Percentiles rank a stretch among this genome's conserved stretches.
Conservation (phyloP, 2,797 vertebrate species). For the Pipistrellus pipistrellus region DNA sequence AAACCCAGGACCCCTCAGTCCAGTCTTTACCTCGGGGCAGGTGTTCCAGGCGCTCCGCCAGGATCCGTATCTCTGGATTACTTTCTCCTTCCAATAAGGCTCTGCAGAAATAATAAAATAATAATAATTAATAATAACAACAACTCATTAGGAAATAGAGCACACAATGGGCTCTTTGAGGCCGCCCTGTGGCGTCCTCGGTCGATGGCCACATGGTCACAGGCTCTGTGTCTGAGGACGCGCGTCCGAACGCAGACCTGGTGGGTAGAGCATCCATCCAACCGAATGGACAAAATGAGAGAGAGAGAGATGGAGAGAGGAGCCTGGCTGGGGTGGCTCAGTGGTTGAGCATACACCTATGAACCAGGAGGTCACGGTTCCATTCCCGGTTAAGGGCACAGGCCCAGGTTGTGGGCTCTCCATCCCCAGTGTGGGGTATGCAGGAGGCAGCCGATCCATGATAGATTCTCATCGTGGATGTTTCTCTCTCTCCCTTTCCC, state of each 20-base stretch:
- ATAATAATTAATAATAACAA: too few relatives aligned
- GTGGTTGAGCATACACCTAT: too few relatives aligned
- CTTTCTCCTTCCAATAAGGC: conserved; percentile 95
- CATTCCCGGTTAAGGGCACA: too few relatives aligned
- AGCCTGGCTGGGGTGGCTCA: too few relatives aligned
- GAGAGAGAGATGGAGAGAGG: neutral
- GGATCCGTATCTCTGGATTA: conserved; percentile 88
- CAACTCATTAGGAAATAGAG: conserved; percentile 44
- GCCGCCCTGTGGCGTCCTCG: neutral
- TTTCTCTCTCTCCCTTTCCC: too few relatives aligned
- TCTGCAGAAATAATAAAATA: conserved; percentile 85
- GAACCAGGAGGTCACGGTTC: too few relatives aligned
- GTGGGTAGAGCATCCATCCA: rapidly evolving
- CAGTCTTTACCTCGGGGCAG: conserved; percentile 87
- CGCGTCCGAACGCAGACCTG: neutral
- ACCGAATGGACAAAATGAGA: neutral
- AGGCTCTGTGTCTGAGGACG: neutral
- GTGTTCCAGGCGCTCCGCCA: conserved; percentile 88
- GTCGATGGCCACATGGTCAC: neutral
- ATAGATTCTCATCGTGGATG: too few relatives aligned
- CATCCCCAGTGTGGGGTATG: too few relatives aligned
- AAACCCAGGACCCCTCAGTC: too few relatives aligned
- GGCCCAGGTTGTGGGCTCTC: too few relatives aligned
- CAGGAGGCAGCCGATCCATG: too few relatives aligned
- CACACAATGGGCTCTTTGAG: neutral